Evolutionary conservation across 2,797 vertebrate species (phyloP).

Genomic region (Bovichtus variegatus): DNA sequence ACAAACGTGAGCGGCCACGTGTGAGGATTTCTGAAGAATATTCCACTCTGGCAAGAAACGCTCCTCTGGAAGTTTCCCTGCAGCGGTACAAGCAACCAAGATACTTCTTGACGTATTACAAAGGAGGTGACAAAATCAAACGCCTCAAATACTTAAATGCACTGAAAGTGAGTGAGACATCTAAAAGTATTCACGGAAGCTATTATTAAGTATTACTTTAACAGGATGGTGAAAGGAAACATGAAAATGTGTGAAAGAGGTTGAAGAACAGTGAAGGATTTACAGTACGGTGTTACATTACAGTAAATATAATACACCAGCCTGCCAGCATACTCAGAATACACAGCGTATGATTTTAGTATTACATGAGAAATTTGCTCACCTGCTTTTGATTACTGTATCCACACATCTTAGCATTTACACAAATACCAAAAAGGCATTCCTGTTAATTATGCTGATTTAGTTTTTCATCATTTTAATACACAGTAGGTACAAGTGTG

Average conservation of each 20-base stretch:
- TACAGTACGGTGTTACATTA: slow-evolving; percentile 25
- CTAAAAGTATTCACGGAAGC: slow-evolving; percentile 25
- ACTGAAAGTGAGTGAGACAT: slow-evolving; percentile 57
- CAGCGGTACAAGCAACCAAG: slow-evolving; percentile 11
- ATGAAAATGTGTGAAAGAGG: neutral
- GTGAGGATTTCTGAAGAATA: slow-evolving; percentile 70
- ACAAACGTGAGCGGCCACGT: slow-evolving; percentile 80
- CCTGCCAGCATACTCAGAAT: slow-evolving; percentile 45
- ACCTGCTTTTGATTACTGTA: slow-evolving; percentile 59
- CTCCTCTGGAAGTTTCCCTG: slow-evolving; percentile 30
- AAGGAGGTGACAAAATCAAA: slow-evolving; percentile 30
- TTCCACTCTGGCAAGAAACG: slow-evolving; percentile 41
- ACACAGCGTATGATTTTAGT: slow-evolving; percentile 44
- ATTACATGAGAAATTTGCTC: slow-evolving; percentile 35
- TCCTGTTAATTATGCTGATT: slow-evolving; percentile 62
- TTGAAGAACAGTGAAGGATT: slow-evolving; percentile 33
- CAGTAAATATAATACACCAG: slow-evolving; percentile 34
- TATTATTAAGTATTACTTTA: slow-evolving; percentile 32
- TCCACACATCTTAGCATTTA: slow-evolving; percentile 51
- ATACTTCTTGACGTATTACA: slow-evolving; percentile 21
- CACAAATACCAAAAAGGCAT: slow-evolving; percentile 52
- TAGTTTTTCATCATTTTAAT: slow-evolving; percentile 63
- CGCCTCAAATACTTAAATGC: slow-evolving; percentile 50
- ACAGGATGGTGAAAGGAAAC: slow-evolving; percentile 32
- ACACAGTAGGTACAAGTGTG: slow-evolving; percentile 68